Percentiles rank a stretch among this genome's conserved stretches.
Conservation (phyloP, 2,113 vertebrate species). For the Ranitomeya imitator region DNA sequence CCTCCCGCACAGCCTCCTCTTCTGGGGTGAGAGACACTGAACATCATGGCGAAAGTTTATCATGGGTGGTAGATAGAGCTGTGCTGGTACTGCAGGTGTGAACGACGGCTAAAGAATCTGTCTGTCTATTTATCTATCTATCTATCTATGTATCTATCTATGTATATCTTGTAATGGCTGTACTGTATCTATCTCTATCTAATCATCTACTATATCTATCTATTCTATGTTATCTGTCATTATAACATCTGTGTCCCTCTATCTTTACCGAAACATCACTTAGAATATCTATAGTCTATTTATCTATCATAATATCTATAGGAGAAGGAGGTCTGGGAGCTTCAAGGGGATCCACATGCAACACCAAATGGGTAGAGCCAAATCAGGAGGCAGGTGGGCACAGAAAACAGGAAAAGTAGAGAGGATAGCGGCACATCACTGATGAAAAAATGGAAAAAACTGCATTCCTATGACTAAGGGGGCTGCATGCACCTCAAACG, state of each 20-base stretch:
- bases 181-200: not conserved
- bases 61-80: not conserved
- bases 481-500: no score
- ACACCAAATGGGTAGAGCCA: no score
- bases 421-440: no score
- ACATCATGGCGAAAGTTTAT: not conserved
- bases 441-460: no score
- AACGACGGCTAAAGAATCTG: no score
- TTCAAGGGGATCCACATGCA: no score
- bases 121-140: not conserved
- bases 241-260: not conserved
- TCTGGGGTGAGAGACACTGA: conserved; percentile 33
- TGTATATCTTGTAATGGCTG: not conserved
- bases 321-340: no score
- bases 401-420: no score
- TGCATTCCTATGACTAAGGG: no score
- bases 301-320: not conserved
- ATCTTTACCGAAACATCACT: no score
- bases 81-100: not conserved
- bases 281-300: not conserved
- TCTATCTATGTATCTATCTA: no score
- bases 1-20: conserved; percentile 20
- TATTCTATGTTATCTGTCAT: not conserved
- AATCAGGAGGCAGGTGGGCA: no score
- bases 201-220: not conserved